phyloP scores from a whole-genome alignment of 2,113 vertebrate genomes.

The Theristicus caerulescens region DNA sequence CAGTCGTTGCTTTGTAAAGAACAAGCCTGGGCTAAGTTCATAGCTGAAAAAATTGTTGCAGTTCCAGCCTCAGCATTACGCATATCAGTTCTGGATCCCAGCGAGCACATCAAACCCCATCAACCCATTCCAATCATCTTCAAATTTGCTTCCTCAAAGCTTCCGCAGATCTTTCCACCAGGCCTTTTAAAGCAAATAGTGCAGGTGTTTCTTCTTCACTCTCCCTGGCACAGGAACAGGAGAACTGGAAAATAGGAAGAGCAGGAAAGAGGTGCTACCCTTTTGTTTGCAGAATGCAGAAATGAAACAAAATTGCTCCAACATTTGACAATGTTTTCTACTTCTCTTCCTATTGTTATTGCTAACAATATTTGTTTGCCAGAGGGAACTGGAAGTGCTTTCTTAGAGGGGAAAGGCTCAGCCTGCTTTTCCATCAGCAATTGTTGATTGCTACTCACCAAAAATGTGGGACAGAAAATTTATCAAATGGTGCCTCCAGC shows the following conservation, averaged over 20 bases:
- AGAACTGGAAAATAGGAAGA: background rate
- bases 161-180: background rate
- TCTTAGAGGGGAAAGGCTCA: background rate
- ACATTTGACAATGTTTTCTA: background rate
- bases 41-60: background rate
- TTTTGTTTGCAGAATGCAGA: background rate
- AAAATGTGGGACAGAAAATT: background rate
- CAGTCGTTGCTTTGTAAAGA: background rate
- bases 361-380: background rate
- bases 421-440: background rate
- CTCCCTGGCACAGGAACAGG: background rate
- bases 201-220: background rate
- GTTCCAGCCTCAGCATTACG: background rate
- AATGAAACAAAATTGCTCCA: background rate
- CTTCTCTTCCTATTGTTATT: background rate
- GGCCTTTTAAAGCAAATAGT: background rate
- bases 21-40: rapidly evolving
- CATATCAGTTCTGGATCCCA: background rate
- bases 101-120: background rate
- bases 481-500: background rate
- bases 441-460: background rate
- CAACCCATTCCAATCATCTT: background rate
- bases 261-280: background rate
- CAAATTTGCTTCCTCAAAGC: background rate
- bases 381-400: background rate